Base-by-base conservation (phyloP, 2,888 invertebrate species). In the Lasioglossum vierecki region DNA sequence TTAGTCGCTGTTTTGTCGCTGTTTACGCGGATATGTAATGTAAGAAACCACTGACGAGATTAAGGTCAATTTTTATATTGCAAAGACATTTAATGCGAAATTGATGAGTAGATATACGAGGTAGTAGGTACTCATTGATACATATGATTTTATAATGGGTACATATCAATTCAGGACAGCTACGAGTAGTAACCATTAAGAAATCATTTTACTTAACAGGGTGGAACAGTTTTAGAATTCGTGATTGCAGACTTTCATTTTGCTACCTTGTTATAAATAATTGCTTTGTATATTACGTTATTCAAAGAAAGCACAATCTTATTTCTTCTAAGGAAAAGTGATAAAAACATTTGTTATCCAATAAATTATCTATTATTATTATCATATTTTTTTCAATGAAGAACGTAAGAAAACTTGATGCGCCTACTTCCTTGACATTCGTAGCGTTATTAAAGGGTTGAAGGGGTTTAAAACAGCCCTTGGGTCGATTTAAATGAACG, bases 191-290 rank as follows among this genome's bases (percentile, higher is more conserved):
- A 41, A 39, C n/a, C 39, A 41, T 70, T 41, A n/a, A 70, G 35
- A 70, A 41, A 70, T 70, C 13, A 39, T 70, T 70, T 70, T n/a
- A 41, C 70, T 70, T 39, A 70, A 70, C 9, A 68, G 66, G 66
- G 18, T 68, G 66, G 35, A 68, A 68, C 66, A 22, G 35, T 68
- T 70, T 2, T 30, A 49, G 41, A 70, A n/a, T 22, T n/a, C 22
- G 13, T 39, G 35, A 41, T n/a, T 11, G 41, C 39, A 70, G 39
- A 70, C 41, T 70, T 70, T 70, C n/a, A 41, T 70, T 70, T 13
- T 70, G 22, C 1, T 70, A n/a, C 8, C 5, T 11, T 41, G 22
- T 70, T 2, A 70, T 11, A 13, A n/a, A 41, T n/a, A 13, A n/a
- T 68, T 22, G 11, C 68, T 39, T 4, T 22, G 11, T 22, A 8